A percentile compares a stretch with the other conserved stretches of the same genome.
Conservation (phyloP, 1,140 invertebrate genomes). For the Neodiprion lecontei region DNA sequence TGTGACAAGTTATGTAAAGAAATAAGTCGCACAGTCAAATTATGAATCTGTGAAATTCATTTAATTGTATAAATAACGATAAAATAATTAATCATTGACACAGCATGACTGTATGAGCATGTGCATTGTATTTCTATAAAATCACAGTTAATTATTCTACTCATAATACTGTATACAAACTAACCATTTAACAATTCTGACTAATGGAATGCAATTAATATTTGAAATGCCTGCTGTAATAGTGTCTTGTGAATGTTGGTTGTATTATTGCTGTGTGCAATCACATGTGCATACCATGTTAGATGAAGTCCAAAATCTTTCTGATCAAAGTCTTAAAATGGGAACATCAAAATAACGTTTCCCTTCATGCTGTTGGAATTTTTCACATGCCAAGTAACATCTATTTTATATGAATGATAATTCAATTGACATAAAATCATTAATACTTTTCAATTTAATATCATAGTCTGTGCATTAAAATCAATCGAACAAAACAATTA, state of each 20-base stretch:
- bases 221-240: constrained; percentile 10
- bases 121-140: constrained; percentile 4
- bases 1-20: no score
- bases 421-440: no score
- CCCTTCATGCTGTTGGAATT: no score
- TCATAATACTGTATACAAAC: neutral
- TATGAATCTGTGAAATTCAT: neutral
- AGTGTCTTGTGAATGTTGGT: constrained; percentile 14
- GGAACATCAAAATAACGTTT: neutral
- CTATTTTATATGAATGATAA: no score
- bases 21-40: no score
- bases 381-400: no score
- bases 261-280: neutral
- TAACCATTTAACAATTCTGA: constrained; percentile 5
- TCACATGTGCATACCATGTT: constrained; percentile 12
- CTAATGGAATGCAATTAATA: constrained; percentile 10
- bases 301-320: neutral
- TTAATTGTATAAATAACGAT: neutral
- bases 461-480: neutral
- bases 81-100: neutral
- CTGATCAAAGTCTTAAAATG: neutral
- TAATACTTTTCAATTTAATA: neutral
- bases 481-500: neutral
- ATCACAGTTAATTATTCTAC: neutral
- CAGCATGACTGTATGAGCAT: constrained; percentile 14